Evolutionary conservation across 2,113 vertebrate genomes (phyloP).

Genomic region (Pavo muticus): DNA sequence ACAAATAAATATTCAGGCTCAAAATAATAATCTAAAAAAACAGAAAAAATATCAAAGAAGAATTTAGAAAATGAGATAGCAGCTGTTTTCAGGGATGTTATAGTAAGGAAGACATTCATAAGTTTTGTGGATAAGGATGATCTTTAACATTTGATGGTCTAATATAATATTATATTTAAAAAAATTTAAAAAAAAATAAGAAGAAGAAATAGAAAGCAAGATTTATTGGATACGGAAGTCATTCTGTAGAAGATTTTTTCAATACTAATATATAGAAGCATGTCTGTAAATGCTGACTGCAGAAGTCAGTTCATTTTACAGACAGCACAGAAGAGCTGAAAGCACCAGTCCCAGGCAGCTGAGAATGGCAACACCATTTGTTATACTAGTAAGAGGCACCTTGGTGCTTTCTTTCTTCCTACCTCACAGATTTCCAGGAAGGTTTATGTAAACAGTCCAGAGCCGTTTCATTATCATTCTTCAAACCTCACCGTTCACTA

Average conservation of each 20-base stretch:
- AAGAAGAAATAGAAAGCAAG: constrained; percentile 27
- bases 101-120: background rate
- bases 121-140: background rate
- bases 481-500: background rate
- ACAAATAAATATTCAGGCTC: background rate
- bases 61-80: background rate
- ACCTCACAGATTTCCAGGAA: background rate
- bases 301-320: constrained; percentile 31
- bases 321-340: background rate
- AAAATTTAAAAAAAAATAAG: background rate
- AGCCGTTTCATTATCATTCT: background rate
- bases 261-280: background rate
- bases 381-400: background rate
- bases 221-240: constrained; percentile 24
- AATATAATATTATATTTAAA: constrained; percentile 24
- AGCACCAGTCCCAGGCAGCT: background rate
- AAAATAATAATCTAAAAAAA: background rate
- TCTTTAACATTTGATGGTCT: constrained; percentile 16
- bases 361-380: background rate
- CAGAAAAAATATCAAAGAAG: background rate
- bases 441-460: background rate
- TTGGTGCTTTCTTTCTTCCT: background rate
- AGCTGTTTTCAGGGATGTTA: background rate
- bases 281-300: constrained; percentile 14
- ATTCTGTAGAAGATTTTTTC: constrained; percentile 17